Evolutionary conservation across 2,888 invertebrate genomes (phyloP).

Genomic region (Agonopterix arenella): DNA sequence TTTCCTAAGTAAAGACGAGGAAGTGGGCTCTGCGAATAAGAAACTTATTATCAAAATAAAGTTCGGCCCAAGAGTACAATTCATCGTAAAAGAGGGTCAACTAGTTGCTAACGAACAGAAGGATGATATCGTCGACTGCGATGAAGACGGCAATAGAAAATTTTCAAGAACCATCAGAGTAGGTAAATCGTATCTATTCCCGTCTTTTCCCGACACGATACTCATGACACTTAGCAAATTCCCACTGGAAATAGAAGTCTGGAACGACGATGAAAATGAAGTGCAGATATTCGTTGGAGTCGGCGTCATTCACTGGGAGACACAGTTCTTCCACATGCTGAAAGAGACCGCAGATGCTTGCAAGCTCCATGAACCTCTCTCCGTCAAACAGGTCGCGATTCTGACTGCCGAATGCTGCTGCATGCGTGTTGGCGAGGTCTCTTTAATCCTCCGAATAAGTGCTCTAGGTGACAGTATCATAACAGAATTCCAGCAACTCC

Average conservation of each 20-base stretch:
- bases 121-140: conserved; percentile 48
- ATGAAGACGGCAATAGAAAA: conserved; percentile 45
- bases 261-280: conserved; percentile 59
- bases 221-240: conserved; percentile 56
- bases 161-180: conserved; percentile 59
- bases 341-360: conserved; percentile 51
- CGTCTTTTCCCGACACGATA: conserved; percentile 63
- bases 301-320: conserved; percentile 62
- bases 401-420: conserved; percentile 53
- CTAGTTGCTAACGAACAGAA: conserved; percentile 38
- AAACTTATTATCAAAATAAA: conserved; percentile 61
- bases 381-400: conserved; percentile 42
- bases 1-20: conserved; percentile 39
- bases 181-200: conserved; percentile 74
- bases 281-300: conserved; percentile 58
- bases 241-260: conserved; percentile 69
- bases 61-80: conserved; percentile 67
- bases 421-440: conserved; percentile 54
- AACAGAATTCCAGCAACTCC: conserved; percentile 62
- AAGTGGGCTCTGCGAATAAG: conserved; percentile 48
- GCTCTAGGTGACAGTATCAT: conserved; percentile 66
- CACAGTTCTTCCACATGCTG: conserved; percentile 64
- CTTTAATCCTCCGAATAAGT: conserved; percentile 64
- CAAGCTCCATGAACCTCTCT: conserved; percentile 43
- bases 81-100: conserved; percentile 68